Conservation (phyloP, 2,888 invertebrate genomes). For the Pherbina coryleti region DNA sequence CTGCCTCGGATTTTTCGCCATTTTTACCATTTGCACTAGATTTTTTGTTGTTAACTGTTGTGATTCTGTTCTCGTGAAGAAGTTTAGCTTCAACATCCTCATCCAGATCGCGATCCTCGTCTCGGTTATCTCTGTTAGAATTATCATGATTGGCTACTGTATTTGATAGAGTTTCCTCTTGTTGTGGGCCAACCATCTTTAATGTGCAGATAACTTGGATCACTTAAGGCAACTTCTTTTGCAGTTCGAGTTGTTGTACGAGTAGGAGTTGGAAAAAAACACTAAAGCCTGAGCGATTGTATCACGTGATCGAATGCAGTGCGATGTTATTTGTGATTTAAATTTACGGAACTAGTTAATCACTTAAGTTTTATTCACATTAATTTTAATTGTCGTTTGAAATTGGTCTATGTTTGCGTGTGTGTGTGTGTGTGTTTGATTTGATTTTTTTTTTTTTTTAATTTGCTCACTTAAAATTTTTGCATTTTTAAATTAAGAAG, state of each 20-base stretch:
- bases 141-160: background rate
- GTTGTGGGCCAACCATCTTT: slow-evolving; percentile 5
- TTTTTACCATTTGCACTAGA: slow-evolving; percentile 45
- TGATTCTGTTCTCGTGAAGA: slow-evolving; percentile 48
- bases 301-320: slow-evolving; percentile 8
- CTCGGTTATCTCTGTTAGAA: background rate
- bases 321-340: background rate
- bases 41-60: background rate
- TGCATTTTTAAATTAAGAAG: slow-evolving; percentile 19
- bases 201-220: background rate
- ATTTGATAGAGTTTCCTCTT: background rate
- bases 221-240: background rate
- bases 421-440: background rate
- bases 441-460: background rate
- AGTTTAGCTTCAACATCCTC: slow-evolving; percentile 54
- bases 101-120: background rate
- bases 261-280: background rate
- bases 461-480: slow-evolving; percentile 15
- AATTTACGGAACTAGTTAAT: background rate
- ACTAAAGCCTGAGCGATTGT: background rate
- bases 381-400: slow-evolving; percentile 4
- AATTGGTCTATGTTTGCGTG: background rate
- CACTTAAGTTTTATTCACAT: slow-evolving; percentile 10
- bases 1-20: slow-evolving; percentile 58
- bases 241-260: no score